Evolutionary conservation across 2,797 vertebrate genomes (phyloP), one percentile per base, ranked within the genome.

Genomic region (Etheostoma perlongum): DNA sequence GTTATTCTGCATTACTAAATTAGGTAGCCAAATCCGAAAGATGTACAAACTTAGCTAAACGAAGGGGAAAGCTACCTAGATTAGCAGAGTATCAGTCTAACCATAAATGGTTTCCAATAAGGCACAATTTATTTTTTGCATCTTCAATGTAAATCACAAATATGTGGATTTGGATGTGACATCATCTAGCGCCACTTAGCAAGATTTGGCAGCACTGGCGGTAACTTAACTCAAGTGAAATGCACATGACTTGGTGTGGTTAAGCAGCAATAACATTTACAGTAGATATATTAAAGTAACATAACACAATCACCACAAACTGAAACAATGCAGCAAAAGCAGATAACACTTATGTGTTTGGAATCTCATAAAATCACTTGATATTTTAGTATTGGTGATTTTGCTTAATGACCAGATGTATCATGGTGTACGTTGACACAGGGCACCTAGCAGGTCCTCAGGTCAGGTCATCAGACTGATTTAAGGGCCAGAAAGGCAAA

Each of bases 401-500:
- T 14, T 53, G 5, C 67, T 72, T 70, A 74, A 76, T 69, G 69
- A 61, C n/a, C 47, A 51, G 2, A 74, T 74, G 36, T 49, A 70
- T 81, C 47, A 62, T 49, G 30, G 60, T 59, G 33, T 57, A 27
- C 62, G 40, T 33, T 61, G 66, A 73, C 58, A 81, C 63, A 72
- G 58, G 48, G 63, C 52, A 52, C 77, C 67, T 49, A 16, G 82
- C 68, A 23, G 59, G 82, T 74, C 61, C 47, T 79, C 72, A 82
- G 74, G 72, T 86, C 78, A 70, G 65, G 84, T 89, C 74, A 69
- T 62, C 42, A 82, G 25, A 61, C 61, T 46, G 72, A 61, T 58
- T 19, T 57, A 40, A 72, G 57, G 85, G 83, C 88, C 85, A 87
- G 76, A 65, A 33, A 69, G 68, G 73, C 40, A 77, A 75, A 65